Evolutionary conservation across 2,113 vertebrate genomes (phyloP), one percentile per base, ranked within the genome.

Genomic region (Pimephales promelas): DNA sequence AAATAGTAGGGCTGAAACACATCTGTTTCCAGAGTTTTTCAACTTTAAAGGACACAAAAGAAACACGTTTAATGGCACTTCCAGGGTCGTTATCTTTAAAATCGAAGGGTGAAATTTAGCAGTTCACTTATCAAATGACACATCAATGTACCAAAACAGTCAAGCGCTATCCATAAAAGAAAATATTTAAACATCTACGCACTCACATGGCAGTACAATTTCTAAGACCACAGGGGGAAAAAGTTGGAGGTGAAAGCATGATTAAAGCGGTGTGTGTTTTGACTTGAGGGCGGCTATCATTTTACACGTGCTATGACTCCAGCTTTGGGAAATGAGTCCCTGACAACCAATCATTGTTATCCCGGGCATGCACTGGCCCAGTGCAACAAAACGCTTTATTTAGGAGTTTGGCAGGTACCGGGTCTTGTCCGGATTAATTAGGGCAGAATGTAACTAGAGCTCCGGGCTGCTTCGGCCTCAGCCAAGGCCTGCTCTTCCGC

Each of bases 371-470:
- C 5, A 76, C 82, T 84, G 88, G 89, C 89, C 90, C 84, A 87
- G 78, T 36, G 89, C 89, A 92, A 82, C 82, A 77, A 68, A 82
- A 88, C 87, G 89, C 90, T 91, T 92, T 90, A 90, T 91, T 95
- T 91, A 89, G 87, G 86, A 83, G 87, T 88, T 89, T 93, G 91
- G 89, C 87, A 87, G 88, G 88, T 89, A 92, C 66, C 89, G 90
- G 92, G 83, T 43, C 73, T 90, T 89, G 83, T 91, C 91, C 91
- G 52, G 85, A 92, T 94, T 94, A 93, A 94, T 93, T 93, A 92
- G 91, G 91, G 87, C 85, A 89, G 45, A 81, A 89, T 91, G 92
- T 91, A 93, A 90, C 85, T 77, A 85, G 89, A 93, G 91, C 89
- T 88, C 86, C 87, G 89, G 87, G 89, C 82, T 90, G 88, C 90